These are phyloP conservation scores for Ephialtes manifestator DNA, from an alignment of 2,888 invertebrate genomes.

Conservation along the genomic window DNA sequence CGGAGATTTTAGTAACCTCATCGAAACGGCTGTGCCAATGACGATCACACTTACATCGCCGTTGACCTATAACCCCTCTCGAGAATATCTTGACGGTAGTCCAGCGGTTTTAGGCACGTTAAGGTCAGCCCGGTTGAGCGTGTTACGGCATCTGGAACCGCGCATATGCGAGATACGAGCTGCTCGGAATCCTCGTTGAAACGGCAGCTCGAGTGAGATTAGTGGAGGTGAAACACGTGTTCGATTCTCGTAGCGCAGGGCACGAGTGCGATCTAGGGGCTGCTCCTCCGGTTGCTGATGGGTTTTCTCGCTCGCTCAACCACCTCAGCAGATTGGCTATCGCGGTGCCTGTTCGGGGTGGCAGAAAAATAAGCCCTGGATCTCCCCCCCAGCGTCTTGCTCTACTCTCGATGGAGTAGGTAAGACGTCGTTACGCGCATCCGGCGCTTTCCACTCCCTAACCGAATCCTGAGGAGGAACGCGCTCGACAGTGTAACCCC, in stretches of 20 bases:
- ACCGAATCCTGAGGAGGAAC: conserved; percentile 67
- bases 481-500: conserved; percentile 55
- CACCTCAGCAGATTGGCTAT: conserved; percentile 61
- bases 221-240: conserved; percentile 85
- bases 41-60: conserved; percentile 50
- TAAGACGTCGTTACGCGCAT: conserved; percentile 85
- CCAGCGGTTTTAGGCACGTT: conserved; percentile 73
- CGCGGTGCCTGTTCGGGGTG: conserved; percentile 72
- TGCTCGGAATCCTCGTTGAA: conserved; percentile 51
- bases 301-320: conserved; percentile 46
- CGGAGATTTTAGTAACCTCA: not conserved
- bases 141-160: conserved; percentile 83
- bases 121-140: conserved; percentile 77
- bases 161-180: conserved; percentile 65
- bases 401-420: conserved; percentile 81
- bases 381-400: conserved; percentile 61
- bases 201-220: conserved; percentile 80
- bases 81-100: conserved; percentile 58
- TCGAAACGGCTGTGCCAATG: conserved; percentile 35
- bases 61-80: conserved; percentile 55
- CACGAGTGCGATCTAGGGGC: conserved; percentile 68
- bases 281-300: conserved; percentile 56
- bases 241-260: conserved; percentile 78
- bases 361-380: conserved; percentile 82
- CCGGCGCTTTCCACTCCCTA: conserved; percentile 78